A percentile compares a stretch with the other conserved stretches of the same genome.
Evolutionary conservation across 2,113 vertebrate species (phyloP).

Genomic region (Apaloderma vittatum): DNA sequence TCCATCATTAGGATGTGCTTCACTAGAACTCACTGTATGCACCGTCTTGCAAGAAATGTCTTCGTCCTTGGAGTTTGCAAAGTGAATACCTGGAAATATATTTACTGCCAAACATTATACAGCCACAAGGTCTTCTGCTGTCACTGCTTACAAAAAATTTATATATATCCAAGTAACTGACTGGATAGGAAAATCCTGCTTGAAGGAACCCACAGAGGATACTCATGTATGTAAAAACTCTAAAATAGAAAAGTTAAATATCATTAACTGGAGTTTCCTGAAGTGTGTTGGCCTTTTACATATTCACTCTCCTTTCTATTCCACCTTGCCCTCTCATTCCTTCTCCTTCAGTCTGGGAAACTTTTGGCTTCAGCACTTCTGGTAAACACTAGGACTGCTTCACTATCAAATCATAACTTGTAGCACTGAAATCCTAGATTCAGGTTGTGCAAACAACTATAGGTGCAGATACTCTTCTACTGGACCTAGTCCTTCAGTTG

Average conservation of each 20-base stretch:
- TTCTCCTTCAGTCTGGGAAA: neutral
- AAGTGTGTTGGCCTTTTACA: neutral
- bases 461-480: neutral
- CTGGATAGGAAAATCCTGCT: neutral
- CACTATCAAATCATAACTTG: neutral
- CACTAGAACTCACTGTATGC: neutral
- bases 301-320: neutral
- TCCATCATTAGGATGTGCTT: neutral
- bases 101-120: neutral
- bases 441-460: neutral
- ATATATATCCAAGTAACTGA: neutral
- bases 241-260: neutral
- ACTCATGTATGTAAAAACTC: neutral
- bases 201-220: neutral
- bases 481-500: neutral
- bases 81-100: neutral
- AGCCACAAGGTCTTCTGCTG: neutral
- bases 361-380: neutral
- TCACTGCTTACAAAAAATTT: neutral
- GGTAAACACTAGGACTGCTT: neutral
- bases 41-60: neutral
- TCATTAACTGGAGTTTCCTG: neutral
- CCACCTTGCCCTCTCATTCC: neutral
- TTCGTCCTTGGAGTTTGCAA: neutral
- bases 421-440: neutral